Evolutionary conservation across 2,113 vertebrate species (phyloP).

Genomic region (Hippocampus mohnikei): DNA sequence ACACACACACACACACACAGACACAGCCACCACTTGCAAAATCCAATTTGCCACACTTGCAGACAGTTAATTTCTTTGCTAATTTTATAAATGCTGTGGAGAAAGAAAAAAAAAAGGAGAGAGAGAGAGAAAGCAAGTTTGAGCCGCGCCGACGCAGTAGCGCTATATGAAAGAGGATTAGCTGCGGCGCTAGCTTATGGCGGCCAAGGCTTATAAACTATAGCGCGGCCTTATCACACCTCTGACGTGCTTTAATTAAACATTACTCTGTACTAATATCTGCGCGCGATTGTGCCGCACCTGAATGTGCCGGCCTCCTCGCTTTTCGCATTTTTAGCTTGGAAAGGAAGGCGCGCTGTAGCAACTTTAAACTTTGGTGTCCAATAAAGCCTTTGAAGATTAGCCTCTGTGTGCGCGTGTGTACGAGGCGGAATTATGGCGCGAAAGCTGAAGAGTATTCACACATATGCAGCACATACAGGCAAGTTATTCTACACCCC

Average conservation of each 20-base stretch:
- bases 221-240: slow-evolving; percentile 65
- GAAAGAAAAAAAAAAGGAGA: not conserved
- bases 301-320: slow-evolving; percentile 42
- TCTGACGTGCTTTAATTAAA: slow-evolving; percentile 72
- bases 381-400: slow-evolving; percentile 66
- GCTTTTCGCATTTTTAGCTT: not conserved
- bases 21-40: slow-evolving; percentile 43
- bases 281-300: slow-evolving; percentile 60
- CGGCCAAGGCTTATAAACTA: slow-evolving; percentile 65
- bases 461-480: not conserved
- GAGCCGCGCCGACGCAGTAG: slow-evolving; percentile 68
- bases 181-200: slow-evolving; percentile 66
- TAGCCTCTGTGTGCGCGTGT: slow-evolving; percentile 16
- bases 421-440: slow-evolving; percentile 43
- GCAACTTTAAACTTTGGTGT: slow-evolving; percentile 51
- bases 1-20: not conserved
- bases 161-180: slow-evolving; percentile 73
- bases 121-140: slow-evolving; percentile 51
- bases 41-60: slow-evolving; percentile 69
- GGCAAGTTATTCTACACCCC: not conserved
- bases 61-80: slow-evolving; percentile 75
- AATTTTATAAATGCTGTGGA: slow-evolving; percentile 72
- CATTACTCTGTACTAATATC: slow-evolving; percentile 71
- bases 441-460: not conserved
- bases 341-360: not conserved